Evolutionary conservation across 1,140 invertebrate species (phyloP), one percentile per base, ranked within the genome.

Genomic region (Hyposmocoma kahamanoa): DNA sequence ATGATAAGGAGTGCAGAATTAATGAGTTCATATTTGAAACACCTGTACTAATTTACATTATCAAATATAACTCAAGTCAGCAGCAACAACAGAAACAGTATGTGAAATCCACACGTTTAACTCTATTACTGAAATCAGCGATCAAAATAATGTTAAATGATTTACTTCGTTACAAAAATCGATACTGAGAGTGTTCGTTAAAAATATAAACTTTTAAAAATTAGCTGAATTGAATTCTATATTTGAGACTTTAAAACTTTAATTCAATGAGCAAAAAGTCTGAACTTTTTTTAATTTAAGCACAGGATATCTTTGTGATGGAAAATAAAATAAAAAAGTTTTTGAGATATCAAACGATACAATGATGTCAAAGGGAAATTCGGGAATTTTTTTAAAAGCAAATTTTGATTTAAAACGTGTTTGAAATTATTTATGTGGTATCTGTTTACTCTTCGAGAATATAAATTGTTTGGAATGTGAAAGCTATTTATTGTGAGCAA

Each of bases 251-350:
- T 15, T 36, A 36, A 36, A 36, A 6, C 15, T 36, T 36, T 8
- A 10, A 15, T 36, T 36, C 18, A n/a, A 36, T 17, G 32, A 36
- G 32, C 32, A 36, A 17, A 36, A 8, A 17, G 10, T n/a, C 32
- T 2, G 32, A 6, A 36, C 53, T 51, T 57, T 60, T 58, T 65
- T 61, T 65, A 65, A 65, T 58, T 61, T 55, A 46, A 43, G 38
- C 57, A 39, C 61, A 36, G 43, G 47, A 53, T 47, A 56, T 59
- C 62, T 65, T 56, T 61, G 58, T 58, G 10, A 13, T 30, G 46
- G 50, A 51, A 46, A 56, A 56, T 53, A 53, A 53, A 62, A 57
- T 53, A 55, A 53, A 62, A 61, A 58, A 51, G 46, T 54, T 57
- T 49, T 42, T 19, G 28, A 30, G 13, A n/a, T 57, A 57, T 42